Evolutionary conservation across 2,888 invertebrate genomes (phyloP).

Genomic region (Liposcelis brunnea): DNA sequence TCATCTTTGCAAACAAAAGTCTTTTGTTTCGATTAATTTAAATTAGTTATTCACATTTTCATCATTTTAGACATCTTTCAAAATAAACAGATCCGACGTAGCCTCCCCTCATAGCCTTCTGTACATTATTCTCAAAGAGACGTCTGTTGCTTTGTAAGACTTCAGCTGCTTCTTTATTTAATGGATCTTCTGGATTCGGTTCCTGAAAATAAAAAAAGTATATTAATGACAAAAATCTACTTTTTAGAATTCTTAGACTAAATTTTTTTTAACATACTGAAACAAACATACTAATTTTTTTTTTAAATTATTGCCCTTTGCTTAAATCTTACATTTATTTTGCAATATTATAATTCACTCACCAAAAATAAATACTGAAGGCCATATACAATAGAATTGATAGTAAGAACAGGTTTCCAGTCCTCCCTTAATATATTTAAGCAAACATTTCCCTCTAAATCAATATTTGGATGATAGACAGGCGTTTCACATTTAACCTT

Average conservation of each 20-base stretch:
- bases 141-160: slow-evolving; percentile 86
- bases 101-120: slow-evolving; percentile 90
- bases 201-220: slow-evolving; percentile 40
- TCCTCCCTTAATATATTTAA: slow-evolving; percentile 94
- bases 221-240: background rate
- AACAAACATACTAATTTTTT: too few species aligned
- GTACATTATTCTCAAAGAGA: slow-evolving; percentile 89
- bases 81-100: slow-evolving; percentile 88
- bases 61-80: slow-evolving; percentile 90
- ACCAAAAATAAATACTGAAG: slow-evolving; percentile 93
- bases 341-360: too few species aligned
- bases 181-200: slow-evolving; percentile 95
- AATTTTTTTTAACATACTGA: too few species aligned
- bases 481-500: slow-evolving; percentile 97
- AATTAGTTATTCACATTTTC: background rate
- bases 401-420: slow-evolving; percentile 97
- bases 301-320: too few species aligned
- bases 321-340: too few species aligned
- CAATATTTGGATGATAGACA: slow-evolving; percentile 97
- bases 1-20: too few species aligned
- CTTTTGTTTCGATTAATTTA: too few species aligned
- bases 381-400: slow-evolving; percentile 95
- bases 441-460: slow-evolving; percentile 94
- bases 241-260: too few species aligned
- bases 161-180: slow-evolving; percentile 97